Conservation (phyloP, 2,113 vertebrate genomes). For the Monopterus albus region DNA sequence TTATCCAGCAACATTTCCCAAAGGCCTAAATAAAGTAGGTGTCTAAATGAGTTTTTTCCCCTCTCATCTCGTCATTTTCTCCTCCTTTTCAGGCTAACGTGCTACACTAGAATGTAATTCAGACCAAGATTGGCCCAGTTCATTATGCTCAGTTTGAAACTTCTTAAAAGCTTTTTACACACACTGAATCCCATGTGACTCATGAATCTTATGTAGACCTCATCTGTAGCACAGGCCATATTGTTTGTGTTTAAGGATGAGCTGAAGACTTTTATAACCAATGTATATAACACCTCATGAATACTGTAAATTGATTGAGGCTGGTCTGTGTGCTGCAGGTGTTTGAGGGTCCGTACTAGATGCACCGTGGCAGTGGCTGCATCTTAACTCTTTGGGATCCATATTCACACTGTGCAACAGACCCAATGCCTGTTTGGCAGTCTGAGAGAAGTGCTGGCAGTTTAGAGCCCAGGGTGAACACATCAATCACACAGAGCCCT, state of each 20-base stretch:
- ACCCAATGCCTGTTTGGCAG: slow-evolving; percentile 18
- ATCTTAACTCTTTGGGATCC: neutral
- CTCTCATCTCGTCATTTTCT: slow-evolving; percentile 34
- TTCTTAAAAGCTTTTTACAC: neutral
- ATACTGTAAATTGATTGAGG: neutral
- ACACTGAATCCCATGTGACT: neutral
- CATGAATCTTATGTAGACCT: neutral
- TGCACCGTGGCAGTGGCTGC: neutral
- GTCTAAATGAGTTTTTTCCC: slow-evolving; percentile 16
- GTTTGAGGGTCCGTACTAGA: neutral
- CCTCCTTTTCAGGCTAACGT: slow-evolving; percentile 17
- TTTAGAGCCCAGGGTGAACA: neutral
- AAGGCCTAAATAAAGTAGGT: slow-evolving; percentile 20
- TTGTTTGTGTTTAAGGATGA: neutral
- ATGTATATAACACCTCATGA: too few species aligned
- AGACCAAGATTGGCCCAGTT: slow-evolving; percentile 5
- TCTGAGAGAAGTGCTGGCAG: slow-evolving; percentile 22
- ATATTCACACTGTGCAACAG: slow-evolving; percentile 6
- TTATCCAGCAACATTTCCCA: slow-evolving; percentile 34
- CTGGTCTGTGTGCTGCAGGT: neutral
- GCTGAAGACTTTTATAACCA: too few species aligned
- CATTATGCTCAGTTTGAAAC: slow-evolving; percentile 4
- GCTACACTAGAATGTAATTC: slow-evolving; percentile 4
- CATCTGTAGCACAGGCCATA: neutral
- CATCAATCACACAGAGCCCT: slow-evolving; percentile 36